phyloP scores from a whole-genome alignment of 2,113 vertebrate species.

The Colossoma macropomum region DNA sequence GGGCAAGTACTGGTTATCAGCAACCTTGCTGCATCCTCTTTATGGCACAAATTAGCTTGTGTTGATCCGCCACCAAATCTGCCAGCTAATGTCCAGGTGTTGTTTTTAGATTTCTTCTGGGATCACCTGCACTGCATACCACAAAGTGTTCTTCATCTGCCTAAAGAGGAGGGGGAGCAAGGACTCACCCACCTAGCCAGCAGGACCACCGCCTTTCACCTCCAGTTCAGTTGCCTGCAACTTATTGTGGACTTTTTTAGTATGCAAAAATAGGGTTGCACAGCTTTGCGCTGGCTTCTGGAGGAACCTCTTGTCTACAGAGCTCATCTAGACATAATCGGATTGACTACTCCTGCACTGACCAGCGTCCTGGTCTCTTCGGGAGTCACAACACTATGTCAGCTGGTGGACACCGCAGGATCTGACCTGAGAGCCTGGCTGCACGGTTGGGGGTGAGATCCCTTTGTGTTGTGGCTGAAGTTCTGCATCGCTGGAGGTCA shows the following conservation, averaged over 20 bases:
- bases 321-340: not conserved
- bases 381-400: too few relatives aligned
- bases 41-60: constrained; percentile 8
- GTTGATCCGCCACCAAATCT: not conserved
- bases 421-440: too few relatives aligned
- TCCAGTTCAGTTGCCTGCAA: not conserved
- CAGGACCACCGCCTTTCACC: not conserved
- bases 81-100: not conserved
- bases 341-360: too few relatives aligned
- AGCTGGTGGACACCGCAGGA: too few relatives aligned
- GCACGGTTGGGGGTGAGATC: too few relatives aligned
- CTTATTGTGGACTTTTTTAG: constrained; percentile 14
- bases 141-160: too few relatives aligned
- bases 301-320: not conserved
- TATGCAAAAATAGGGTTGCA: not conserved
- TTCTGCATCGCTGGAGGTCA: too few relatives aligned
- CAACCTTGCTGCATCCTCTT: constrained; percentile 2
- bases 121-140: constrained; percentile 13
- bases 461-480: too few relatives aligned
- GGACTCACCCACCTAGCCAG: too few relatives aligned
- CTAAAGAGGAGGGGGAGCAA: too few relatives aligned
- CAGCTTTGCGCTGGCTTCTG: not conserved
- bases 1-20: not conserved
- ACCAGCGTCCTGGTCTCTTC: too few relatives aligned
- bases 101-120: constrained; percentile 2